phyloP scores from a whole-genome alignment of 2,797 vertebrate species.

The Takifugu rubripes region DNA sequence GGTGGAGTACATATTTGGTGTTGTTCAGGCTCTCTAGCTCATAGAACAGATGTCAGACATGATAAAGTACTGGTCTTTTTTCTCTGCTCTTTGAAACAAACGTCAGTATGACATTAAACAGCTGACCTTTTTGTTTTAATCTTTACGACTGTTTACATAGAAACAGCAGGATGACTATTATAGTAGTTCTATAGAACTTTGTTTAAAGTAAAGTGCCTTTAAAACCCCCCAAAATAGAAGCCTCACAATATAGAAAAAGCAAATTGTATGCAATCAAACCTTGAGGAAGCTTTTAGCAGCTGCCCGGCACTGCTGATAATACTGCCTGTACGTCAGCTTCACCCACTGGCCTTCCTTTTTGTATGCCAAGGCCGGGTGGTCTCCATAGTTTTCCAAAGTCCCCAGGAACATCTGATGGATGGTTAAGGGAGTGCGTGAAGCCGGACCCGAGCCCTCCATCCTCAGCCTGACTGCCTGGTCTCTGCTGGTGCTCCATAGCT shows the following conservation, averaged over 20 bases:
- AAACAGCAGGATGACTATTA: too few relatives aligned
- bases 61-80: too few relatives aligned
- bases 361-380: slow-evolving; percentile 62
- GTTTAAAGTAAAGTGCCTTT: too few relatives aligned
- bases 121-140: too few relatives aligned
- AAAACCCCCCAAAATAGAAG: not conserved
- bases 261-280: slow-evolving; percentile 61
- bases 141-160: too few relatives aligned
- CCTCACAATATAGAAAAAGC: not conserved
- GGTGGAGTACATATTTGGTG: not conserved
- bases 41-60: too few relatives aligned
- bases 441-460: slow-evolving; percentile 61
- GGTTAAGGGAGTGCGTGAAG: slow-evolving; percentile 68
- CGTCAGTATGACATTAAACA: not conserved
- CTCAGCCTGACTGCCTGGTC: slow-evolving; percentile 71
- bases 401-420: slow-evolving; percentile 75
- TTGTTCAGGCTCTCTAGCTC: too few relatives aligned
- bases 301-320: slow-evolving; percentile 70
- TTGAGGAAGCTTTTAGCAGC: slow-evolving; percentile 82
- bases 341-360: slow-evolving; percentile 63
- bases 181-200: too few relatives aligned
- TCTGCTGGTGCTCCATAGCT: slow-evolving; percentile 64
- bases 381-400: slow-evolving; percentile 56
- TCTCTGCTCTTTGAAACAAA: not conserved
- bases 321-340: slow-evolving; percentile 69